These are phyloP conservation scores for Sesamia inferens DNA, from an alignment of 2,888 invertebrate species.

Conservation along the genomic window DNA sequence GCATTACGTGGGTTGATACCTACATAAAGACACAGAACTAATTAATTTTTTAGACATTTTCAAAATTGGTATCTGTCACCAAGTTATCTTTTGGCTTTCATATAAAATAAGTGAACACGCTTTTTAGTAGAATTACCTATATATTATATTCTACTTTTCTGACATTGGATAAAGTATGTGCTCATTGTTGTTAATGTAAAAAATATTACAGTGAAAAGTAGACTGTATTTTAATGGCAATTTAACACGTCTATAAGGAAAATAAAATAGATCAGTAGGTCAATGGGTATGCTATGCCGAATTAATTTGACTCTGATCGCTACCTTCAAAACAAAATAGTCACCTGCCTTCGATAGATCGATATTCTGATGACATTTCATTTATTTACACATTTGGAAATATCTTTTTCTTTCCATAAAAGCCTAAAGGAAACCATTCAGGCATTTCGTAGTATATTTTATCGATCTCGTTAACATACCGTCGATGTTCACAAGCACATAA, in stretches of 20 bases:
- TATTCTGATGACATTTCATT: not conserved
- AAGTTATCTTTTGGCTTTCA: conserved; percentile 21
- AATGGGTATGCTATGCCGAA: conserved; percentile 16
- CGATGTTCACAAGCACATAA: conserved; percentile 9
- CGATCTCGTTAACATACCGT: conserved; percentile 3
- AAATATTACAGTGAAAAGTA: conserved; percentile 15
- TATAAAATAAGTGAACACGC: not conserved
- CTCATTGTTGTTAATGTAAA: not conserved
- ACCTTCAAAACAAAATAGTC: conserved; percentile 1
- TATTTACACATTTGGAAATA: not conserved
- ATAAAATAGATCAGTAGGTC: conserved; percentile 32
- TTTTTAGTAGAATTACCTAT: conserved; percentile 7
- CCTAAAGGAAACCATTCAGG: not conserved
- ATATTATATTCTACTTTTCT: conserved; percentile 3
- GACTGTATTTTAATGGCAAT: conserved; percentile 9
- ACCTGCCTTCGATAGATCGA: not conserved
- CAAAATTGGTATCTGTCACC: conserved; percentile 18
- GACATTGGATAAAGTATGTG: not conserved
- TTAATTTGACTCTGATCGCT: conserved; percentile 19
- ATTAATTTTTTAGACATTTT: conserved; percentile 27
- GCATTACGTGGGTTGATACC: conserved; percentile 49
- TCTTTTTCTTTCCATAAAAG: not conserved
- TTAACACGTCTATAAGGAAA: not conserved
- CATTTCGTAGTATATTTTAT: not conserved
- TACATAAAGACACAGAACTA: conserved; percentile 19